phyloP scores from a whole-genome alignment of 2,797 vertebrate species.

The Crocodylus rhombifer region DNA sequence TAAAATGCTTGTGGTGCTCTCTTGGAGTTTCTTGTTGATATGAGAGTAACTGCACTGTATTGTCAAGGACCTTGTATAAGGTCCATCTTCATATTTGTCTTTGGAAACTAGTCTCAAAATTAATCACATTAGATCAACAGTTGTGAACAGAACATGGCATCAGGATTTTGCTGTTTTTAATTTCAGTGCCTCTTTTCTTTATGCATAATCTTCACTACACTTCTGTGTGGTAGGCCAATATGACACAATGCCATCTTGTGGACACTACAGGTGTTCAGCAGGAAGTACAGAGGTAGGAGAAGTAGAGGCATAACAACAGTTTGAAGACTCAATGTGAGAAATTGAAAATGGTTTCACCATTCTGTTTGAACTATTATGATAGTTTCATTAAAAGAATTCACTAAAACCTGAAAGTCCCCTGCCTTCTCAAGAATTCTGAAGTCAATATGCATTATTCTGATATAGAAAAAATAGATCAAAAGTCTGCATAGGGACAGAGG shows the following conservation, averaged over 20 bases:
- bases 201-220: background rate
- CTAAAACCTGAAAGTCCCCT: background rate
- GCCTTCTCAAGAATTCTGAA: background rate
- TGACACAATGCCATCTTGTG: background rate
- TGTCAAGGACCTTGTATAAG: background rate
- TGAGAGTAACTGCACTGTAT: background rate
- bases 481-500: background rate
- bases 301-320: background rate
- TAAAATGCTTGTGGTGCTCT: background rate
- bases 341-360: background rate
- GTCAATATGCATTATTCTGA: background rate
- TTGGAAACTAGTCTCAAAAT: background rate
- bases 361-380: background rate
- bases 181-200: background rate
- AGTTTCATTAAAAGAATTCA: background rate
- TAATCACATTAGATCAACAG: background rate
- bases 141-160: background rate
- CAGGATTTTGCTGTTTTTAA: background rate
- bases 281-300: background rate
- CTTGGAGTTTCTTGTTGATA: conserved; percentile 3
- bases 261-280: background rate
- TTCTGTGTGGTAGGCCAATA: background rate
- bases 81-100: background rate
- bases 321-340: background rate
- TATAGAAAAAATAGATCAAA: background rate